Evolutionary conservation across 1,140 invertebrate genomes (phyloP).

Genomic region (Ips nitidus): DNA sequence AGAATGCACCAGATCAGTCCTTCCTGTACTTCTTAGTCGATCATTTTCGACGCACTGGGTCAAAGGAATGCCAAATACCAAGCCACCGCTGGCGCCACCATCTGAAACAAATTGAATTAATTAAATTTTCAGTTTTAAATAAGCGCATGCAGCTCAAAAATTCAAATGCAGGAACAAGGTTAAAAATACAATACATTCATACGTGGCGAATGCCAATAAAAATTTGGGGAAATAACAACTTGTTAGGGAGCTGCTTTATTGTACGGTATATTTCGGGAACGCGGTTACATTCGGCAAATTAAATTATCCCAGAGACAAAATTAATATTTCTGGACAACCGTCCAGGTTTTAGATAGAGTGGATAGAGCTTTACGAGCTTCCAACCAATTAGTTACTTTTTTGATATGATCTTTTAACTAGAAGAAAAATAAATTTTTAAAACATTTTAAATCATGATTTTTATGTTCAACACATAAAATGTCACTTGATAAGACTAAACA

Average conservation of each 20-base stretch:
- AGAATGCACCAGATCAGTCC: slow-evolving; percentile 39
- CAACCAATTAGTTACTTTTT: no score
- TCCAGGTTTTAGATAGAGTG: no score
- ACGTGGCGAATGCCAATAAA: slow-evolving; percentile 16
- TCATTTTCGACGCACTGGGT: slow-evolving; percentile 81
- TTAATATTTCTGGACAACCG: neutral
- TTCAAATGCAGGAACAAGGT: slow-evolving; percentile 15
- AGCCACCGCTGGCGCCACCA: slow-evolving; percentile 52
- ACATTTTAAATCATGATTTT: no score
- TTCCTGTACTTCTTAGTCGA: slow-evolving; percentile 52
- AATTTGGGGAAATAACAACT: slow-evolving; percentile 1
- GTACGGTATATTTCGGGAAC: neutral
- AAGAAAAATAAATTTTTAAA: no score
- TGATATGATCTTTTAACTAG: no score
- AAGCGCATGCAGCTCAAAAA: neutral
- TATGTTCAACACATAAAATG: no score
- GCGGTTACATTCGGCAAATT: neutral
- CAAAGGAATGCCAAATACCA: slow-evolving; percentile 83
- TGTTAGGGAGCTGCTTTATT: neutral
- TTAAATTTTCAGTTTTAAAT: neutral
- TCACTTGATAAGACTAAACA: no score
- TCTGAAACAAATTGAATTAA: slow-evolving; percentile 45
- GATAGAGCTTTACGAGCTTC: no score
- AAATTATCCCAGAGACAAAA: neutral
- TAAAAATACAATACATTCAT: slow-evolving; percentile 21